Percentiles rank a stretch among this genome's conserved stretches.
phyloP scores from a whole-genome alignment of 2,888 invertebrate species.

The Cheilosia soror region DNA sequence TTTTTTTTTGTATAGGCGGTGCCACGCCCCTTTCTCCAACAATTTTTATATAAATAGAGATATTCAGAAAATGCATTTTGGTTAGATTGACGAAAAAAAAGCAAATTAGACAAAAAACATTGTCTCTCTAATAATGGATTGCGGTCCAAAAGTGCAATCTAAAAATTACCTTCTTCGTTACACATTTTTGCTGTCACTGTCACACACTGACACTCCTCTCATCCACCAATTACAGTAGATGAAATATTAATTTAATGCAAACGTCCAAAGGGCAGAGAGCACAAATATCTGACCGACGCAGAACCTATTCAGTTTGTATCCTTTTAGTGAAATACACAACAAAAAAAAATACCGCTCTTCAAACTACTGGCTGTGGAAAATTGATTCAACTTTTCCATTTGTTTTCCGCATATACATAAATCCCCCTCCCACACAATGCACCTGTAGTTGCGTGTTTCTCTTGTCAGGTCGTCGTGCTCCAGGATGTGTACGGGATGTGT shows the following conservation, averaged over 20 bases:
- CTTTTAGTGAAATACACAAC: constrained; percentile 35
- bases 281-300: background rate
- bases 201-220: constrained; percentile 14
- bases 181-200: constrained; percentile 1
- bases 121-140: too few relatives aligned
- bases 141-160: background rate
- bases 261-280: constrained; percentile 7
- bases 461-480: background rate
- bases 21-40: too few relatives aligned
- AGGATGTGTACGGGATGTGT: constrained; percentile 44
- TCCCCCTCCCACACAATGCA: background rate
- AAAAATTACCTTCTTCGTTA: constrained; percentile 8
- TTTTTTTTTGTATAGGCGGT: too few relatives aligned
- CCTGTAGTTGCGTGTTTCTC: constrained; percentile 40
- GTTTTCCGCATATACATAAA: background rate
- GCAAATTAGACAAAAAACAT: too few relatives aligned
- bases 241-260: constrained; percentile 66
- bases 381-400: constrained; percentile 25
- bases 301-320: constrained; percentile 5
- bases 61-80: too few relatives aligned
- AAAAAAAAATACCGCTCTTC: constrained; percentile 13
- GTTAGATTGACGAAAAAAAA: too few relatives aligned
- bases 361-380: constrained; percentile 34
- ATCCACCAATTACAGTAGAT: constrained; percentile 48
- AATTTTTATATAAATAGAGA: too few relatives aligned